These are phyloP conservation scores for Scelioninae gen. 1 DNA, from an alignment of 2,888 invertebrate species.

Conservation along the genomic window DNA sequence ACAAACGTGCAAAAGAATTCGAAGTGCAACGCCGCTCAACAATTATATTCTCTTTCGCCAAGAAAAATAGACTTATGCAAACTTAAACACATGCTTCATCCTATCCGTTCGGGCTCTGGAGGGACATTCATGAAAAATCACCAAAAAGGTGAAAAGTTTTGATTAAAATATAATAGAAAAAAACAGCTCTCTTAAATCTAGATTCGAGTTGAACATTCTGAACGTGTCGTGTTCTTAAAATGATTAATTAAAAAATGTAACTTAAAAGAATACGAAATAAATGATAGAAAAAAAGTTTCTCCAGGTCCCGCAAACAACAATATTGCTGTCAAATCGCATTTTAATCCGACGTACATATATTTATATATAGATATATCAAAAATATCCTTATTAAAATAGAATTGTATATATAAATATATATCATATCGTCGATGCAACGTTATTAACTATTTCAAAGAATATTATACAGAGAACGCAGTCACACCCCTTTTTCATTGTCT, in stretches of 20 bases:
- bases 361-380: conserved; percentile 80
- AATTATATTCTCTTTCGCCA: conserved; percentile 76
- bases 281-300: conserved; percentile 33
- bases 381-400: conserved; percentile 85
- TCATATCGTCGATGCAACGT: conserved; percentile 79
- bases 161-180: too few species aligned
- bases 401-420: conserved; percentile 80
- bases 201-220: too few species aligned
- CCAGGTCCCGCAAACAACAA: conserved; percentile 71
- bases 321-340: conserved; percentile 75
- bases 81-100: conserved; percentile 78
- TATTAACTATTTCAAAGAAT: conserved; percentile 77
- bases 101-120: conserved; percentile 39
- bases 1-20: too few species aligned
- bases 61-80: conserved; percentile 84
- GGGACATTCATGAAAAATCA: conserved; percentile 17
- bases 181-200: too few species aligned
- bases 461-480: conserved; percentile 67
- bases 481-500: conserved; percentile 43
- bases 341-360: conserved; percentile 76
- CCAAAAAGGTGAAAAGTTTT: neutral
- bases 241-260: neutral
- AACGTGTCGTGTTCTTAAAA: neutral
- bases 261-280: neutral
- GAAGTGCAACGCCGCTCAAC: conserved; percentile 53